Conservation (phyloP, 2,113 vertebrate species). For the Macquaria ambigua region DNA sequence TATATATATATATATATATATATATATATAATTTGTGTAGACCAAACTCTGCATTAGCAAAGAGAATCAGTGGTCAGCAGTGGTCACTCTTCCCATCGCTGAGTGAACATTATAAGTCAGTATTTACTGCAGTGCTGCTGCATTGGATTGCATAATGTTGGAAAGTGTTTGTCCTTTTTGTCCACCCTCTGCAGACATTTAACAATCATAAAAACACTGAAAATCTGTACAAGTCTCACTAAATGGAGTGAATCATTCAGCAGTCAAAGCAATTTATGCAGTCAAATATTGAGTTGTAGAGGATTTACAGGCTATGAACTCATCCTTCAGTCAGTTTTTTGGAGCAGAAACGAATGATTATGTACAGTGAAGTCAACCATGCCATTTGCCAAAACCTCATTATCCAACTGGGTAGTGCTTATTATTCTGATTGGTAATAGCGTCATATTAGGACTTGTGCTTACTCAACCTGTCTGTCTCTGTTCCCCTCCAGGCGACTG, state of each 20-base stretch:
- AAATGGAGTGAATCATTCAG: background rate
- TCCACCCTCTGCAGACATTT: background rate
- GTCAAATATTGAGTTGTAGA: background rate
- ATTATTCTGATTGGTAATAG: background rate
- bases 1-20: no score
- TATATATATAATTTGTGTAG: no score
- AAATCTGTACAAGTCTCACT: background rate
- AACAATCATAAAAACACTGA: background rate
- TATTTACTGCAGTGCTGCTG: background rate
- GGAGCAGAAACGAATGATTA: slow-evolving; percentile 31
- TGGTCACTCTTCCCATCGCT: background rate
- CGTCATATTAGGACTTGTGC: background rate
- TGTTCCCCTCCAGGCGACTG: slow-evolving; percentile 86
- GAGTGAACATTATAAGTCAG: background rate
- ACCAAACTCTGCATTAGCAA: background rate
- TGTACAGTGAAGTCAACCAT: background rate
- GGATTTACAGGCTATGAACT: slow-evolving; percentile 18
- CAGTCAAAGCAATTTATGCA: background rate
- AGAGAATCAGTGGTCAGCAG: background rate
- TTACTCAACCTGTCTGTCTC: background rate
- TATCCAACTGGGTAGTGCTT: slow-evolving; percentile 19
- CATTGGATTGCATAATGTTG: slow-evolving; percentile 12
- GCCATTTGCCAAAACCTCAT: slow-evolving; percentile 28
- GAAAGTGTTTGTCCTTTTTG: background rate
- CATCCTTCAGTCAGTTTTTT: background rate